These are phyloP conservation scores for Ctenicera cuprea DNA, from an alignment of 2,888 invertebrate genomes.

Conservation along the genomic window DNA sequence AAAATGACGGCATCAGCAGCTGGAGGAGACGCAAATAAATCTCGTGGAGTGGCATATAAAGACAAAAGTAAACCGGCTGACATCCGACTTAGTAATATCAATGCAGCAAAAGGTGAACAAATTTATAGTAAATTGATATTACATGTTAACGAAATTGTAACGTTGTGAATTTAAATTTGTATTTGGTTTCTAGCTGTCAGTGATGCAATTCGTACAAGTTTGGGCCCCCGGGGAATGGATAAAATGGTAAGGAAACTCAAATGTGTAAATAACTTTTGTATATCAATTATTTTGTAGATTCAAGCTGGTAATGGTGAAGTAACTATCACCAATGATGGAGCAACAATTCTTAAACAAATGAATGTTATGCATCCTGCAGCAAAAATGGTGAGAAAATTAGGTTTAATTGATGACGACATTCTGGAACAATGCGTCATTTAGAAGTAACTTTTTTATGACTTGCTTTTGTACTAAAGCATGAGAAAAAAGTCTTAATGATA, in stretches of 20 bases:
- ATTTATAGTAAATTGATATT: not conserved
- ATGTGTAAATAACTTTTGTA: not conserved
- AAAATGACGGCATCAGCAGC: conserved; percentile 72
- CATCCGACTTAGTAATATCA: conserved; percentile 96
- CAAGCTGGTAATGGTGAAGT: conserved; percentile 98
- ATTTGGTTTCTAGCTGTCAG: conserved; percentile 88
- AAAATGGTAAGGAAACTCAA: conserved; percentile 89
- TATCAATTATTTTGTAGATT: conserved; percentile 78
- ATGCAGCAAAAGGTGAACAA: conserved; percentile 94
- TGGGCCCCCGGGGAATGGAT: conserved; percentile 99
- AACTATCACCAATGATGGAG: conserved; percentile 99
- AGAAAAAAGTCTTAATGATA: no score
- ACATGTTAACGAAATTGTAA: not conserved
- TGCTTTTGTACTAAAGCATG: no score
- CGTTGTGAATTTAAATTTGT: not conserved
- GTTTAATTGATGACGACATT: no score
- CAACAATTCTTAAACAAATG: conserved; percentile 99
- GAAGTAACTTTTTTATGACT: no score
- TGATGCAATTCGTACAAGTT: conserved; percentile 98
- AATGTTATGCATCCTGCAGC: conserved; percentile 99
- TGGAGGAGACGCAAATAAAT: conserved; percentile 71
- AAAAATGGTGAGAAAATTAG: conserved; percentile 89
- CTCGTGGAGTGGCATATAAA: conserved; percentile 81
- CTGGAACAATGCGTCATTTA: no score
- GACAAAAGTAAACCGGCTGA: conserved; percentile 96